Percentiles rank a stretch among this genome's conserved stretches.
phyloP scores from a whole-genome alignment of 2,888 invertebrate species.

The Ptilodon capucinus region DNA sequence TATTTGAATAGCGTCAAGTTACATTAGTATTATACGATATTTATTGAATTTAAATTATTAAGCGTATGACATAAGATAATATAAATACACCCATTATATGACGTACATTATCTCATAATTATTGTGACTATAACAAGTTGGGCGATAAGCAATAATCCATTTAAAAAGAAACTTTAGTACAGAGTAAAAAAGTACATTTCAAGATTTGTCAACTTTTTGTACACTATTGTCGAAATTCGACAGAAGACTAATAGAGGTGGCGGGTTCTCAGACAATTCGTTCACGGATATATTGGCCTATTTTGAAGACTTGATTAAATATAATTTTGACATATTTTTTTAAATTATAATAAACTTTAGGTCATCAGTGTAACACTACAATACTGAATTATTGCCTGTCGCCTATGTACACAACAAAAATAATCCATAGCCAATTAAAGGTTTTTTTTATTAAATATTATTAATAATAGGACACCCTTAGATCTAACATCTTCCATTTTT shows the following conservation, averaged over 20 bases:
- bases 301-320: too few relatives aligned
- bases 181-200: background rate
- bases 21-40: conserved; percentile 42
- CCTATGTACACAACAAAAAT: conserved; percentile 11
- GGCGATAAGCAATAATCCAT: conserved; percentile 37
- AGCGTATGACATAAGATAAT: conserved; percentile 29
- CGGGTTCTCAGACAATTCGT: too few relatives aligned
- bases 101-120: conserved; percentile 24
- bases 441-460: conserved; percentile 1
- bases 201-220: background rate
- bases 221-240: background rate
- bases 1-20: conserved; percentile 61
- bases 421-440: conserved; percentile 4
- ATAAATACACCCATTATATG: conserved; percentile 32
- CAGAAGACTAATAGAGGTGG: background rate
- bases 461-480: conserved; percentile 11
- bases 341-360: too few relatives aligned
- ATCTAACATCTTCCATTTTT: conserved; percentile 16
- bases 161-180: conserved; percentile 6
- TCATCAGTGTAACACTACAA: too few relatives aligned
- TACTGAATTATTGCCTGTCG: conserved; percentile 35
- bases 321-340: too few relatives aligned
- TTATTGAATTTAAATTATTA: conserved; percentile 40
- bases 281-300: too few relatives aligned
- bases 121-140: conserved; percentile 22